Evolutionary conservation across 1,140 invertebrate species (phyloP), one percentile per base, ranked within the genome.

Genomic region (Aporrectodea caliginosa): DNA sequence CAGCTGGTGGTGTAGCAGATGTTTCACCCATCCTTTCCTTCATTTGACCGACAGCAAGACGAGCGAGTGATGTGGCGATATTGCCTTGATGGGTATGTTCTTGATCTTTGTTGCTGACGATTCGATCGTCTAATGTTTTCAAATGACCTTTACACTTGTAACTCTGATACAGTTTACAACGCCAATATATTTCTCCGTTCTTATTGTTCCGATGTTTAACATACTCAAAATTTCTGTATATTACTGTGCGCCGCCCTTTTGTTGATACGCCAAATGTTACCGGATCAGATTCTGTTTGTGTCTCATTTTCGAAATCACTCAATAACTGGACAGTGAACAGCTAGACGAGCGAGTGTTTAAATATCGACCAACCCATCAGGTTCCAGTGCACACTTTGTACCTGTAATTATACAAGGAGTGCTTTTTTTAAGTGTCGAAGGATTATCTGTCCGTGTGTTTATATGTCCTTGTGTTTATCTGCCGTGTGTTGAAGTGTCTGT

Each of bases 21-120:
- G 27, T 32, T 29, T 72, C 31, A 32, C 31, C 6, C 70, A 72
- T 72, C 27, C 14, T 72, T 32, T 2, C n/a, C 27, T 72, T 72
- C 70, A 72, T 72, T 72, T 72, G 2, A 32, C 6, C 70, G 12
- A 72, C n/a, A 72, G 70, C 70, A 6, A 12, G n/a, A 12, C 70
- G n/a, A 14, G 70, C 70, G 6, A 72, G 27, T 14, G 27, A 14
- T 12, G 6, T 29, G 6, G 2, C 31, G 6, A 14, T 72, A 72
- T 72, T 72, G 27, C 70, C 31, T 72, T 72, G 2, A 72, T 72
- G 70, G 27, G 2, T 72, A 72, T 72, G 70, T 29, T 72, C 70
- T 6, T 2, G 70, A 29, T 72, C n/a, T 12, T 27, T 6, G n/a
- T 72, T 27, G 31, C 70, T 29, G 6, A 72, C 70, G 31, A 72